Base-by-base conservation (phyloP, 2,113 vertebrate species). In the Elanus axillaris region DNA sequence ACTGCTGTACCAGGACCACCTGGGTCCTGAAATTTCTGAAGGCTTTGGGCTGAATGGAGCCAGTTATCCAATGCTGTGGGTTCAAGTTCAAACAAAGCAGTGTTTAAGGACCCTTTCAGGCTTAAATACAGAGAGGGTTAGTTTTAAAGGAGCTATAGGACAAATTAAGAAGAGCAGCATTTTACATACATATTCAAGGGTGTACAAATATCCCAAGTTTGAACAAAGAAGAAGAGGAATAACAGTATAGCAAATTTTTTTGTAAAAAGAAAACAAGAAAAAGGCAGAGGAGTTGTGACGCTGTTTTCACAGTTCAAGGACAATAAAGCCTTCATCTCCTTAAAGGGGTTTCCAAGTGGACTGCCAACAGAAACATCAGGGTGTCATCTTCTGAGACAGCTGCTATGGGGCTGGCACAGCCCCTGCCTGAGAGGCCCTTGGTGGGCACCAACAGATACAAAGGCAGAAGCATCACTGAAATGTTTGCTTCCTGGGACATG, bases 401-500 rank as follows among this genome's bases (percentile, higher is more conserved):
- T 77, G 62, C 42, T 36, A 7, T 52, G 62, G 22, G 16, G 20
- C 42, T 1, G 1, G 29, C 1, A 0, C 36, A 63, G 36, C 32
- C 47, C 16, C 42, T 85, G 43, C 48, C 50, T 64, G 38, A 68
- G 34, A 81, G 9, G 18, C 15, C 34, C n/a, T 64, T 53, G 50
- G 25, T 0, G 0, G 29, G 75, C 32, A 60, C 21, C 27, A 52
- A 19, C 32, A 89, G 26, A 38, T 31, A 58, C 7, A 64, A 53
- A 81, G 18, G 29, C 56, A 94, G 63, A 64, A 71, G 19, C 38
- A 40, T 11, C 9, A 21, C 25, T 71, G 43, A 81, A 76, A 66
- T 4, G 0, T 53, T 42, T 80, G 20, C 48, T 69, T 12, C 2
- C 43, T 86, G 75, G 34, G 34, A 58, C 20, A 8, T 7, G 9